Evolutionary conservation across 2,888 invertebrate species (phyloP).

Genomic region (Ormyrus thymus): DNA sequence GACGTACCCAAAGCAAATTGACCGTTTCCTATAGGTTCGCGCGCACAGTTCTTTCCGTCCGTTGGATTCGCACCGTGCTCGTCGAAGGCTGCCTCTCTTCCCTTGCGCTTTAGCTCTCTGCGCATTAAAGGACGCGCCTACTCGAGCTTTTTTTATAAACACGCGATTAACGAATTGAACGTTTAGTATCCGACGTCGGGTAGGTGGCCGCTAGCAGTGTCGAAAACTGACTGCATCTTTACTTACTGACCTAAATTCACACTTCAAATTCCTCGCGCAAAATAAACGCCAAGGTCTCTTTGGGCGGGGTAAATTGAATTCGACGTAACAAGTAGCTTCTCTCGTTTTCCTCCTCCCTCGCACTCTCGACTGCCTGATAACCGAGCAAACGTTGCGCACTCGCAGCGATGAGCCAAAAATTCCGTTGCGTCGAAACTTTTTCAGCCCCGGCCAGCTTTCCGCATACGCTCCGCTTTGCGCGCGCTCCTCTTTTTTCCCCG

Average conservation of each 20-base stretch:
- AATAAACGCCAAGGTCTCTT: too few relatives aligned
- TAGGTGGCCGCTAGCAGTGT: too few relatives aligned
- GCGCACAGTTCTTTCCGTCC: background rate
- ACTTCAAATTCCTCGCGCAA: too few relatives aligned
- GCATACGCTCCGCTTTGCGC: background rate
- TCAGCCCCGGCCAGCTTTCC: constrained; percentile 10
- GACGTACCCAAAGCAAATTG: constrained; percentile 62
- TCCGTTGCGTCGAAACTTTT: constrained; percentile 42
- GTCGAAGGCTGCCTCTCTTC: background rate
- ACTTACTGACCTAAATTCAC: too few relatives aligned
- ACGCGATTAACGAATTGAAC: too few relatives aligned
- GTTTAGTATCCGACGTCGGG: too few relatives aligned
- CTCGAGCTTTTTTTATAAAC: background rate
- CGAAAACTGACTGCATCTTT: too few relatives aligned
- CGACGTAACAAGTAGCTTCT: background rate
- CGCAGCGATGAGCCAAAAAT: constrained; percentile 34
- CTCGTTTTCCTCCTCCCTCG: background rate
- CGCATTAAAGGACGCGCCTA: too few relatives aligned
- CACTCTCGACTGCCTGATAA: constrained; percentile 15
- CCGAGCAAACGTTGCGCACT: constrained; percentile 23
- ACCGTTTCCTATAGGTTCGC: constrained; percentile 58
- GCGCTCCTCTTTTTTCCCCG: too few relatives aligned
- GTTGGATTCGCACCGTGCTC: constrained; percentile 7
- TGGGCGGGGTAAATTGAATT: too few relatives aligned
- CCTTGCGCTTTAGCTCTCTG: background rate